Evolutionary conservation across 64 coral and sea anemone genomes (phyloP).

Genomic region (Stichodactyla mertensii): DNA sequence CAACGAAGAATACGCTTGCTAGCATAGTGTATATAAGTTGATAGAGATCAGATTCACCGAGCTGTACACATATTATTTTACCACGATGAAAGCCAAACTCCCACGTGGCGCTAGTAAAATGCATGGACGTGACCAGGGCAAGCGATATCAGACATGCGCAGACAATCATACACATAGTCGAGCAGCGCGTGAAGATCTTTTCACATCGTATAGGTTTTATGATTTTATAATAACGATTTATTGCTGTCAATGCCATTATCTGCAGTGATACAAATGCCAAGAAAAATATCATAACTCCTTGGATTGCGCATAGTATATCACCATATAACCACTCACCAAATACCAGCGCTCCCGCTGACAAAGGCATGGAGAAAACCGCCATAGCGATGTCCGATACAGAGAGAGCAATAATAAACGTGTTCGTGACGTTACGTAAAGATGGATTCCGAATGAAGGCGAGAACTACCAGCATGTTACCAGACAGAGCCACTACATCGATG

Average conservation of each 20-base stretch:
- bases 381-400: conserved; percentile 47
- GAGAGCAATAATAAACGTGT: conserved; percentile 53
- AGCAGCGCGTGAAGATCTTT: conserved; percentile 49
- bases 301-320: conserved; percentile 36
- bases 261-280: conserved; percentile 77
- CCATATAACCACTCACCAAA: conserved; percentile 63
- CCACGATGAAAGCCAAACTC: conserved; percentile 68
- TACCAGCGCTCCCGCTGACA: conserved; percentile 36
- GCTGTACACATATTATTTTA: conserved; percentile 63
- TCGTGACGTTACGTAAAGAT: conserved; percentile 50
- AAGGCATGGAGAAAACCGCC: conserved; percentile 50
- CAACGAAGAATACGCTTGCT: conserved; percentile 56
- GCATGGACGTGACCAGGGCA: neutral
- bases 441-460: conserved; percentile 48
- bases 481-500: conserved; percentile 51
- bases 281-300: conserved; percentile 58
- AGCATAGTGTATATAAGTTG: conserved; percentile 57
- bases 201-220: conserved; percentile 43
- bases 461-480: conserved; percentile 57
- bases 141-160: conserved; percentile 31
- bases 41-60: conserved; percentile 10
- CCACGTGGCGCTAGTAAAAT: neutral
- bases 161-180: conserved; percentile 53
- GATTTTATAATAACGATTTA: conserved; percentile 73
- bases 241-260: conserved; percentile 74